A percentile compares a stretch with the other conserved stretches of the same genome.
phyloP scores from a whole-genome alignment of 2,888 invertebrate genomes.

The Oxystoma pomonae region DNA sequence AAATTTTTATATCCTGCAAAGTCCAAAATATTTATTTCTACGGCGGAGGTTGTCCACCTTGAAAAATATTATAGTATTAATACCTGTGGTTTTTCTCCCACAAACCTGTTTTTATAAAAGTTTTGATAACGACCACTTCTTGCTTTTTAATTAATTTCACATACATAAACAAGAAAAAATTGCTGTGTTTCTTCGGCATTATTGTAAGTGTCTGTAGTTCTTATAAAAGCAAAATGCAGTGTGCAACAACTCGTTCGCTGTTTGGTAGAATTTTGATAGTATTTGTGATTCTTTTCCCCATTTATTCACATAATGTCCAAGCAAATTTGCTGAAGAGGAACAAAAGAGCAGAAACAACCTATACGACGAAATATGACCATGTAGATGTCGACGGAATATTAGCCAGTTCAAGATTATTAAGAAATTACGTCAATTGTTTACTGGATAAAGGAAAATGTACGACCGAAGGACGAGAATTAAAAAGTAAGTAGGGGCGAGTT shows the following conservation, averaged over 20 bases:
- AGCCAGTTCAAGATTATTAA: constrained; percentile 56
- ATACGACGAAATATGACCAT: constrained; percentile 59
- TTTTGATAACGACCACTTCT: neutral
- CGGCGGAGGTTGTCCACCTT: neutral
- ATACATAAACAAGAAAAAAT: neutral
- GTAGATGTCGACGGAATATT: constrained; percentile 62
- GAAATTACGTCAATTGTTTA: constrained; percentile 62
- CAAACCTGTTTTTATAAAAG: neutral
- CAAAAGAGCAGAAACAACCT: constrained; percentile 37
- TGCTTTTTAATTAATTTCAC: neutral
- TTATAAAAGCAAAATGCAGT: neutral
- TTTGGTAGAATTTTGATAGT: neutral
- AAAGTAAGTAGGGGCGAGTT: constrained; percentile 47
- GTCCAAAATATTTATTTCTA: neutral
- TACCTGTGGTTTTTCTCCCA: neutral
- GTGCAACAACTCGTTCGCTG: neutral
- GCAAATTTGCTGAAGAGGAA: neutral
- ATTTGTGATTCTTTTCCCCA: too few relatives aligned
- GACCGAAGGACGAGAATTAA: constrained; percentile 56
- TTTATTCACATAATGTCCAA: too few relatives aligned
- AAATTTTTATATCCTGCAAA: too few relatives aligned
- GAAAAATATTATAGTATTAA: neutral
- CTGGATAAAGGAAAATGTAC: constrained; percentile 59
- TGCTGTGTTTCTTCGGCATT: neutral
- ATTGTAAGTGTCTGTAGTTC: neutral